Evolutionary conservation across 2,888 invertebrate genomes (phyloP).

Genomic region (Netelia virgata): DNA sequence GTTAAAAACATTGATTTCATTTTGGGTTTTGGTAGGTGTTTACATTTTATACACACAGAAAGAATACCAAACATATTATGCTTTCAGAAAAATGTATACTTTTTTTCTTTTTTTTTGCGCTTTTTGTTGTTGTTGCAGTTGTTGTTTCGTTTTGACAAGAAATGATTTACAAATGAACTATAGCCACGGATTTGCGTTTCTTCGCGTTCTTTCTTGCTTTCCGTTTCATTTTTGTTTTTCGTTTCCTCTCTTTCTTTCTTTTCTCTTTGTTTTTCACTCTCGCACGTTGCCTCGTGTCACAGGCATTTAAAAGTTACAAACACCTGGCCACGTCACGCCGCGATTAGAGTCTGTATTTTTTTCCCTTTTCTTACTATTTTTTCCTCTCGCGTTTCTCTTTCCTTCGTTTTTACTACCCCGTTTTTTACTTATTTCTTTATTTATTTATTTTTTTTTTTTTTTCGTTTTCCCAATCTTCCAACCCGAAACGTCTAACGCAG

Average conservation of each 20-base stretch:
- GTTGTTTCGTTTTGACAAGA: conserved; percentile 83
- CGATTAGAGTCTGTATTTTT: conserved; percentile 48
- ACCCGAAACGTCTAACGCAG: conserved; percentile 65
- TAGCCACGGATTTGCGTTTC: conserved; percentile 83
- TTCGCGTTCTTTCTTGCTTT: conserved; percentile 44
- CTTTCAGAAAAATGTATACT: conserved; percentile 86
- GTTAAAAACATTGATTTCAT: conserved; percentile 84
- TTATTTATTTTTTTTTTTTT: conserved; percentile 63
- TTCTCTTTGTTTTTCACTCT: conserved; percentile 54
- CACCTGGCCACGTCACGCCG: conserved; percentile 58
- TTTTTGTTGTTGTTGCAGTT: conserved; percentile 75
- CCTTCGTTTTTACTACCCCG: not conserved
- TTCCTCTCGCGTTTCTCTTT: conserved; percentile 54
- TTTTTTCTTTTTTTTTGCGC: conserved; percentile 71
- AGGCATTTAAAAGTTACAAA: conserved; percentile 64
- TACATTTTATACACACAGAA: conserved; percentile 85
- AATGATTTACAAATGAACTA: conserved; percentile 87
- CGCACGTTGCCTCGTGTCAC: conserved; percentile 57
- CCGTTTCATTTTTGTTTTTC: conserved; percentile 44
- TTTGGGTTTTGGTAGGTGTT: conserved; percentile 83
- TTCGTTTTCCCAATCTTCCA: conserved; percentile 36
- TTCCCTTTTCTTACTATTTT: conserved; percentile 49
- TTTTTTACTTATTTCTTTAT: too few relatives aligned
- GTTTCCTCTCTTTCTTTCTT: conserved; percentile 61
- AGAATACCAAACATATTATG: conserved; percentile 82